Base-by-base conservation (phyloP, 2,888 invertebrate species). In the Neria commutata region DNA sequence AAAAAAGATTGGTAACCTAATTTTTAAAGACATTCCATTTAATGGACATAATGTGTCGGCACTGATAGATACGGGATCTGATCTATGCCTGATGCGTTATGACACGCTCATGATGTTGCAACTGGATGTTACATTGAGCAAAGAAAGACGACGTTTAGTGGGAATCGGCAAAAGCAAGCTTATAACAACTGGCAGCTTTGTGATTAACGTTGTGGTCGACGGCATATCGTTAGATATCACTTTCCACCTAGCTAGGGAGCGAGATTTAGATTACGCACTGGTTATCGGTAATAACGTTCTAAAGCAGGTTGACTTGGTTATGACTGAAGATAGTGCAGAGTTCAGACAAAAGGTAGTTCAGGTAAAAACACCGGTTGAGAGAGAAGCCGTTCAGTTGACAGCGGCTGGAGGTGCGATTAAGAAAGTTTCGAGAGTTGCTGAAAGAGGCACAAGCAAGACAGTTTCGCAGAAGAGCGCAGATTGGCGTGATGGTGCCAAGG, bases 21-120 rank as follows among this genome's bases (percentile, higher is more conserved):
- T 19, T 4, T 19, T 42, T 21, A 42, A 42, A 21, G 21, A 42
- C 14, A 4, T 42, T 11, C 4, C 2, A 19, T 17, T 42, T 6
- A 42, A 42, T 21, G 42, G 42, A 42, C 5, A 2, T 14, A 6
- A 5, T 19, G 14, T 42, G 17, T 42, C 42, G 21, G 42, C 42
- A 17, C 21, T 42, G 14, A 21, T 42, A 5, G 42, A 42, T 42
- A 3, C 14, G 4, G 21, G 42, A 4, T 37, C 11, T n/a, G 37
- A 37, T 37, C n/a, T 37, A 14, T 58, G 58, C 40, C 25, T 58
- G 29, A 58, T 58, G 49, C 58, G 54, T 24, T 40, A 54, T 40
- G 48, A 58, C 42, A 54, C 54, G n/a, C 45, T 58, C 11, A 19
- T 58, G 19, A 54, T 48, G 46, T 21, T 58, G 21, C 26, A 58